Evolutionary conservation across 2,797 vertebrate genomes (phyloP).

Genomic region (Acipenser transmontanus): DNA sequence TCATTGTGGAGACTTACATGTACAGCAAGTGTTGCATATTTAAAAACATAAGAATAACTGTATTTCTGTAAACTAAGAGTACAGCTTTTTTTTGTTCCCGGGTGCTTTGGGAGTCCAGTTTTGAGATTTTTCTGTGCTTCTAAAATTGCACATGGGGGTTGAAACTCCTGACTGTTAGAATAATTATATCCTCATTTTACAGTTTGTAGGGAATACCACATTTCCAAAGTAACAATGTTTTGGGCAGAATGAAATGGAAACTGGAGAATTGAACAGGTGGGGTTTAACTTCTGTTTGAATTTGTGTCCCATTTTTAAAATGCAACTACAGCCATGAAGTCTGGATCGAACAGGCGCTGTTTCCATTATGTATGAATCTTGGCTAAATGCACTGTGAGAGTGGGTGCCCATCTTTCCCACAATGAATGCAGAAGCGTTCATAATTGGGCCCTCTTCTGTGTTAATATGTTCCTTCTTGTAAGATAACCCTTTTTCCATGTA

Average conservation of each 20-base stretch:
- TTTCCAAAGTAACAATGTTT: neutral
- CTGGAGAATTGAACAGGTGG: neutral
- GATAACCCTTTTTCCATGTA: neutral
- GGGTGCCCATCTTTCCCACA: neutral
- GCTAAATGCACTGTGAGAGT: neutral
- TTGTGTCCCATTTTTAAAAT: neutral
- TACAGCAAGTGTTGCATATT: too few relatives aligned
- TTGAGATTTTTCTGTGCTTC: too few relatives aligned
- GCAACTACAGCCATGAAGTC: neutral
- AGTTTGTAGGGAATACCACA: too few relatives aligned
- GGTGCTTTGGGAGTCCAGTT: too few relatives aligned
- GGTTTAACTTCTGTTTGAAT: neutral
- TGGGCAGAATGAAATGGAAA: constrained; percentile 4
- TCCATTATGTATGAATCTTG: neutral
- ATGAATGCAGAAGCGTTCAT: neutral
- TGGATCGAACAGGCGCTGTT: neutral
- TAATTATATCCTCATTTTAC: too few relatives aligned
- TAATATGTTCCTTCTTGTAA: neutral
- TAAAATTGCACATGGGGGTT: too few relatives aligned
- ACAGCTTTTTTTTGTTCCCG: too few relatives aligned
- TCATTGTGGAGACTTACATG: too few relatives aligned
- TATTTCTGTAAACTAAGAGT: too few relatives aligned
- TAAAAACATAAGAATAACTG: too few relatives aligned
- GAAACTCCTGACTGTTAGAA: too few relatives aligned
- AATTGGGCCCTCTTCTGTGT: neutral